Evolutionary conservation across 2,113 vertebrate genomes (phyloP), one percentile per base, ranked within the genome.

Genomic region (Corapipo altera): DNA sequence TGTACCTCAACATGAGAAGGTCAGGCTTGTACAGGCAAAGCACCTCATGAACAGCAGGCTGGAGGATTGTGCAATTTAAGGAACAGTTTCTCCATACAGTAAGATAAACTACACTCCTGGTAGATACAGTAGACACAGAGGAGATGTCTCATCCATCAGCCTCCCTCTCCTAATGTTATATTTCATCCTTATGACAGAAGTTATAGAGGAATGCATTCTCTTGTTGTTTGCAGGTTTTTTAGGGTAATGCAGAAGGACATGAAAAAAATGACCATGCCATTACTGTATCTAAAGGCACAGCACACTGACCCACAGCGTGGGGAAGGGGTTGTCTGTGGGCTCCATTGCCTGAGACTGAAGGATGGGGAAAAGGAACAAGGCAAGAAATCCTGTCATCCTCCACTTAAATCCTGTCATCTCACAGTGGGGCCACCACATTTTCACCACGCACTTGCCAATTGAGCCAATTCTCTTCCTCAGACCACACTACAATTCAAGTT

Each of bases 41-140:
- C 54, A 72, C 27, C 27, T 52, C 49, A 35, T 2, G 8, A 95
- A 57, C 27, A 78, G 28, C 1, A 8, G 4, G 16, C 26, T 44
- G 33, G 8, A 72, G 58, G 46, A 54, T 14, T 65, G 66, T 32
- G 70, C 74, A 88, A 94, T 20, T 74, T 64, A 35, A 49, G 8
- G 9, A 58, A 41, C 37, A 72, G 33, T 9, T 75, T 30, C 58
- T 64, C 52, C 23, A 22, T 30, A 37, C 2, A 46, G 7, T 8
- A 51, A 30, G 44, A 46, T 22, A 64, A 66, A 35, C 28, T 20
- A 43, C 5, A 13, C 5, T 52, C 14, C 24, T 81, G 57, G 62
- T 0, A 72, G 27, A 64, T 9, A 33, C 1, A 30, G 15, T 0
- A 78, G 35, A 69, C 26, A 59, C 3, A 39, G 2, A 46, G 5